These are phyloP conservation scores for Cerastis leucographa DNA, from an alignment of 2,888 invertebrate genomes.

Conservation along the genomic window DNA sequence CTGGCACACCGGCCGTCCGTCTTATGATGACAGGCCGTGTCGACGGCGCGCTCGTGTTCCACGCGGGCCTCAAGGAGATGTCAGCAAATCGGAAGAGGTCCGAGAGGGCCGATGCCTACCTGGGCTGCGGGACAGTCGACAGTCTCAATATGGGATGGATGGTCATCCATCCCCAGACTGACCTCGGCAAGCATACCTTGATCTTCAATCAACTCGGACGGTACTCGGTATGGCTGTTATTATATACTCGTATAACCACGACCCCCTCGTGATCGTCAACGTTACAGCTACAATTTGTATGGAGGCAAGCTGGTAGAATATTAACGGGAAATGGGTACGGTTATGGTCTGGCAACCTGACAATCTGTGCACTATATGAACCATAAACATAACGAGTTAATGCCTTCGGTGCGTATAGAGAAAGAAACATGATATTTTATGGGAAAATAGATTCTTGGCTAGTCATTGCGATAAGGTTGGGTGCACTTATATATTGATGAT, in stretches of 20 bases:
- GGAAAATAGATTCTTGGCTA: slow-evolving; percentile 5
- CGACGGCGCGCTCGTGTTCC: no score
- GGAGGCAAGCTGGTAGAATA: slow-evolving; percentile 51
- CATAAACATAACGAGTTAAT: slow-evolving; percentile 47
- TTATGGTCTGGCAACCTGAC: slow-evolving; percentile 50
- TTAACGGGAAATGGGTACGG: slow-evolving; percentile 35
- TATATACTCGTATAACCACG: not conserved
- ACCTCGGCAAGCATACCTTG: not conserved
- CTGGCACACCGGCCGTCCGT: no score
- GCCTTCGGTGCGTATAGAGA: not conserved
- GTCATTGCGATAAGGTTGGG: not conserved
- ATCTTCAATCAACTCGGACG: not conserved
- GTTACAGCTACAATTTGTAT: slow-evolving; percentile 30
- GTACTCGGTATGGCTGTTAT: not conserved
- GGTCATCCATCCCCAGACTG: not conserved
- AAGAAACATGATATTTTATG: slow-evolving; percentile 33
- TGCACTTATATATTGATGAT: not conserved
- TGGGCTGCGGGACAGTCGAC: no score
- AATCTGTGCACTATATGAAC: slow-evolving; percentile 43
- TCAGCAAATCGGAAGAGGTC: no score
- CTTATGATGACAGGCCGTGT: no score
- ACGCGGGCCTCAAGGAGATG: no score
- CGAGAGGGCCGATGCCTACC: no score
- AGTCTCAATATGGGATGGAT: not conserved
- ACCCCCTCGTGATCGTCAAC: slow-evolving; percentile 18